These are phyloP conservation scores for Nasonia oneida DNA, from an alignment of 2,888 invertebrate species.

Conservation along the genomic window DNA sequence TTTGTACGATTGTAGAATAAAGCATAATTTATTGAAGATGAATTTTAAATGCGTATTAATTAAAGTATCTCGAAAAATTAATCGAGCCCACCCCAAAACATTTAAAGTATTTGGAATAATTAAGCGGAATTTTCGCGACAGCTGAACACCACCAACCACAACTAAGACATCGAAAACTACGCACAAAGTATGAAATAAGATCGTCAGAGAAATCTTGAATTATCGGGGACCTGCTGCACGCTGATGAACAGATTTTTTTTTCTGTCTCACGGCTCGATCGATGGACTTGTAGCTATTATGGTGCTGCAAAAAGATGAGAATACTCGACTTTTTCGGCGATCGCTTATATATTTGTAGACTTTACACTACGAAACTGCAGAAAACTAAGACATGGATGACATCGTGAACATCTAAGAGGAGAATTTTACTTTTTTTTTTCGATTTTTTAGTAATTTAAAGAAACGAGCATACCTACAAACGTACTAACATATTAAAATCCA, in stretches of 20 bases:
- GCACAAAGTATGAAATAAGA: neutral
- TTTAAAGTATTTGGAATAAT: neutral
- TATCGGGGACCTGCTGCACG: slow-evolving; percentile 5
- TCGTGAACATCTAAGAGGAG: neutral
- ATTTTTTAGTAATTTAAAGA: too few species aligned
- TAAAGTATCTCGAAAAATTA: too few species aligned
- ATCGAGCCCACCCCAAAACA: neutral
- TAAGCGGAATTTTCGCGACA: neutral
- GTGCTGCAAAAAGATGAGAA: slow-evolving; percentile 18
- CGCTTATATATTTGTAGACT: slow-evolving; percentile 4
- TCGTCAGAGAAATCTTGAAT: neutral
- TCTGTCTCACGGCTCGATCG: neutral
- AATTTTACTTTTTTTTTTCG: neutral
- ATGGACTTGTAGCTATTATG: slow-evolving; percentile 28
- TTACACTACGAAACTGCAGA: slow-evolving; percentile 19
- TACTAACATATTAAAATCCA: too few species aligned
- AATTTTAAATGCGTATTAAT: too few species aligned
- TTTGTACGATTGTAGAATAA: too few species aligned
- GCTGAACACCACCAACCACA: neutral
- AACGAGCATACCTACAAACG: too few species aligned
- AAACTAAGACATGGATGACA: neutral
- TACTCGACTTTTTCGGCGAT: neutral
- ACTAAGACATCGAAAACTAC: neutral
- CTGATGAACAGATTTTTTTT: slow-evolving; percentile 17
- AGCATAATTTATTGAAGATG: too few species aligned